phyloP scores from a whole-genome alignment of 2,113 vertebrate species.

The Eublepharis macularius region DNA sequence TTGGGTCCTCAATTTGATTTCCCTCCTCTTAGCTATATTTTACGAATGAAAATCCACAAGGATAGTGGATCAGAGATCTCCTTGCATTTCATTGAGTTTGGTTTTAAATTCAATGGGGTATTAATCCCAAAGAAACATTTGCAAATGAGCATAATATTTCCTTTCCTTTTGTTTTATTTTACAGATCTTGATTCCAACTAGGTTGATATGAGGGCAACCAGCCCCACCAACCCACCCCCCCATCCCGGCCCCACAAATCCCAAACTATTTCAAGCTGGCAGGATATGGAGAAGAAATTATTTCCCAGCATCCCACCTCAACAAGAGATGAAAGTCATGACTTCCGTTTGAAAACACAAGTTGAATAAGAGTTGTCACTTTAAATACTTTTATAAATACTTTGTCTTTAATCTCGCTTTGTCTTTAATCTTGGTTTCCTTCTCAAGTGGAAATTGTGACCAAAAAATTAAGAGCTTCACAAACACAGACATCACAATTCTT shows the following conservation, averaged over 20 bases:
- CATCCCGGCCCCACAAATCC: neutral
- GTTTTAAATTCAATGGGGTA: too few species aligned
- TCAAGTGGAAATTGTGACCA: slow-evolving; percentile 25
- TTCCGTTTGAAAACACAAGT: slow-evolving; percentile 33
- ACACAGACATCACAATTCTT: too few species aligned
- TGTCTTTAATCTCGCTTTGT: slow-evolving; percentile 56
- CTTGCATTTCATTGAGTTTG: too few species aligned
- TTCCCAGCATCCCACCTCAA: neutral
- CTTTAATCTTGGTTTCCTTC: slow-evolving; percentile 49
- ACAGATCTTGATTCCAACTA: slow-evolving; percentile 69
- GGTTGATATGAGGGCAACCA: neutral
- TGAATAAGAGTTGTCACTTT: slow-evolving; percentile 47
- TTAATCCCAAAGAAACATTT: too few species aligned
- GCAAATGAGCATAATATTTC: too few species aligned
- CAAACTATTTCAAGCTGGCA: neutral
- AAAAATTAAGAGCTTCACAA: too few species aligned
- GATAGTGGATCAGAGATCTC: too few species aligned
- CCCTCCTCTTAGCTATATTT: too few species aligned
- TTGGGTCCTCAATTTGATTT: too few species aligned
- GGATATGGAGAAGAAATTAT: neutral
- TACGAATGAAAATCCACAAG: too few species aligned
- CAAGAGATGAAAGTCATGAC: neutral
- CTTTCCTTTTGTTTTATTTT: slow-evolving; percentile 19
- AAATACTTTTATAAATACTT: slow-evolving; percentile 57
- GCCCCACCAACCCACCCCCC: neutral